A percentile compares a stretch with the other conserved stretches of the same genome.
Evolutionary conservation across 2,888 invertebrate species (phyloP).

Genomic region (Lepetodrilus schrolli): DNA sequence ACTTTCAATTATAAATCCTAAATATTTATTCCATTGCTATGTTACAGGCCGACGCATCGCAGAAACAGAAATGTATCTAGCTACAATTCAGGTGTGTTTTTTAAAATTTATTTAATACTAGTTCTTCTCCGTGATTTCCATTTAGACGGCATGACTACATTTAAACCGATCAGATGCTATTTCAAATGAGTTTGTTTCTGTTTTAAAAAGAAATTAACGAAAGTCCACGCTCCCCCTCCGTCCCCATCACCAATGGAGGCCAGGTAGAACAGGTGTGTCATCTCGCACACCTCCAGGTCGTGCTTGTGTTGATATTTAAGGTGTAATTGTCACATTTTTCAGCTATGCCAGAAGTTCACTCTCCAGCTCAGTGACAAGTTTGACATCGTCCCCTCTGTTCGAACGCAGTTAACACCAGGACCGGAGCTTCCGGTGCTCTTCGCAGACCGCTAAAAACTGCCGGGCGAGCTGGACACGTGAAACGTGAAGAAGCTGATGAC

Average conservation of each 20-base stretch:
- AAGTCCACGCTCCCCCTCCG: too few species aligned
- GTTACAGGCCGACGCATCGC: slow-evolving; percentile 60
- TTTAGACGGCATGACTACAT: too few species aligned
- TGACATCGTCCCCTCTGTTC: slow-evolving; percentile 60
- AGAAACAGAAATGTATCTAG: slow-evolving; percentile 59
- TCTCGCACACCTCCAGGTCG: too few species aligned
- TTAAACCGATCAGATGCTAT: too few species aligned
- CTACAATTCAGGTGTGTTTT: slow-evolving; percentile 61
- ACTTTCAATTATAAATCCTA: not conserved
- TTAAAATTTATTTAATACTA: too few species aligned
- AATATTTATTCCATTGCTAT: not conserved
- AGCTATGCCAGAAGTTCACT: slow-evolving; percentile 70
- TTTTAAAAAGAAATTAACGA: too few species aligned
- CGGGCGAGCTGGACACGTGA: not conserved
- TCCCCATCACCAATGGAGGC: too few species aligned
- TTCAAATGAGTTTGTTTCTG: too few species aligned
- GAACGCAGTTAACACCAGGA: slow-evolving; percentile 70
- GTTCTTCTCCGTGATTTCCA: too few species aligned
- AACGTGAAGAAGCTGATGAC: slow-evolving; percentile 5
- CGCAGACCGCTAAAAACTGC: slow-evolving; percentile 54
- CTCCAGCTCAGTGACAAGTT: slow-evolving; percentile 50
- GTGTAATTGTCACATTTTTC: slow-evolving; percentile 40
- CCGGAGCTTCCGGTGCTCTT: slow-evolving; percentile 68
- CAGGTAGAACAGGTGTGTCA: too few species aligned
- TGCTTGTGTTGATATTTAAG: not conserved